Percentiles rank a stretch among this genome's conserved stretches.
Evolutionary conservation across 2,113 vertebrate species (phyloP).

Genomic region (Xiphophorus maculatus): DNA sequence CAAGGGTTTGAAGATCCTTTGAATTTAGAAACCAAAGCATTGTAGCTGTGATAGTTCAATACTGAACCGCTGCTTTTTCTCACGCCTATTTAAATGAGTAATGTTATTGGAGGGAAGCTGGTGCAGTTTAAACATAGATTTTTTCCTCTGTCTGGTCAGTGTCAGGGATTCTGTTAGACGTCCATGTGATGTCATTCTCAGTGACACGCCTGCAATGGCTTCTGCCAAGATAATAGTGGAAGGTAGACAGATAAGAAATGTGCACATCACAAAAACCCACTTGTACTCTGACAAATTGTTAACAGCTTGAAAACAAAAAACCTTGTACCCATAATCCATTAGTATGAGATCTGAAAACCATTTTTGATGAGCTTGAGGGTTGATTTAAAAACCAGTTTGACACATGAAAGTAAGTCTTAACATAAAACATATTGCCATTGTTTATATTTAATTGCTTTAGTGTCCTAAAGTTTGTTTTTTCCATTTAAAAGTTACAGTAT

Average conservation of each 20-base stretch:
- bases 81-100: conserved; percentile 7
- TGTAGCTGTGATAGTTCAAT: neutral
- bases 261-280: conserved; percentile 19
- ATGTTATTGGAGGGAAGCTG: conserved; percentile 16
- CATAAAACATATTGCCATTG: conserved; percentile 27
- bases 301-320: neutral
- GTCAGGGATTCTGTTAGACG: conserved; percentile 45
- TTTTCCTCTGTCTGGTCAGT: conserved; percentile 50
- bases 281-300: conserved; percentile 13
- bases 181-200: conserved; percentile 44
- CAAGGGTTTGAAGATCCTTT: neutral
- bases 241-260: conserved; percentile 41
- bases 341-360: neutral
- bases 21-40: neutral
- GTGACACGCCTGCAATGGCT: conserved; percentile 20
- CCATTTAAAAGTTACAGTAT: neutral
- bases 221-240: conserved; percentile 39
- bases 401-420: conserved; percentile 25
- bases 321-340: neutral
- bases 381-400: conserved; percentile 49
- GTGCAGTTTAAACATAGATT: neutral
- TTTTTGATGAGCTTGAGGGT: conserved; percentile 15
- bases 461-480: too few species aligned
- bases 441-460: conserved; percentile 23
- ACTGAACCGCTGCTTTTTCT: neutral